Evolutionary conservation across 1,140 invertebrate genomes (phyloP).

Genomic region (Ephestia elutella): DNA sequence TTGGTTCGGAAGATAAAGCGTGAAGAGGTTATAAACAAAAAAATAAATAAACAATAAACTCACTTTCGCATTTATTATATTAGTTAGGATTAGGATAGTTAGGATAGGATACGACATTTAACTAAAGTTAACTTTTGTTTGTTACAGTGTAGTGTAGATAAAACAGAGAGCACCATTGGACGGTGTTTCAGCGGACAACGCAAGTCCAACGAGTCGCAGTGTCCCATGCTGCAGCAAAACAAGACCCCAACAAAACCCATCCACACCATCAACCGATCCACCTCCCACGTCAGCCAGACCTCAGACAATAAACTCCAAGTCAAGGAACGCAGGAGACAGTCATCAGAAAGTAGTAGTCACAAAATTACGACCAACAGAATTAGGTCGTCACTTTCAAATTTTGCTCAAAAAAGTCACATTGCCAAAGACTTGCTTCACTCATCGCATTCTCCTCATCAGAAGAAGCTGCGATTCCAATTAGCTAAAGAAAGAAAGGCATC

Average conservation of each 20-base stretch:
- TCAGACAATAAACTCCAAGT: conserved; percentile 36
- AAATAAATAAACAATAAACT: too few relatives aligned
- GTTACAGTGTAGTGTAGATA: conserved; percentile 81
- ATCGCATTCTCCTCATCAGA: conserved; percentile 77
- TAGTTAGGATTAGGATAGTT: too few relatives aligned
- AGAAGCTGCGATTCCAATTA: conserved; percentile 86
- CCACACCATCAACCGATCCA: conserved; percentile 59
- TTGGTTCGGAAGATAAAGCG: too few relatives aligned
- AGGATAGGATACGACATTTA: too few relatives aligned
- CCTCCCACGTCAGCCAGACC: conserved; percentile 44
- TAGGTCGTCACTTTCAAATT: conserved; percentile 63
- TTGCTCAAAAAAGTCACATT: conserved; percentile 69
- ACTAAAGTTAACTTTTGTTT: conserved; percentile 31
- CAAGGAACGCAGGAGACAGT: conserved; percentile 45
- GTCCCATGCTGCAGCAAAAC: conserved; percentile 78
- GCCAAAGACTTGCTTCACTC: conserved; percentile 64
- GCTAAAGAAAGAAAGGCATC: conserved; percentile 95
- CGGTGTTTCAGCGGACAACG: conserved; percentile 78
- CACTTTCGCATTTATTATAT: too few relatives aligned
- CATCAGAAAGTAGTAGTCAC: conserved; percentile 52
- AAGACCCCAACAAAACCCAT: conserved; percentile 67
- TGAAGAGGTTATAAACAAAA: too few relatives aligned
- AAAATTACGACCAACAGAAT: conserved; percentile 65
- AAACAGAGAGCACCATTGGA: conserved; percentile 70
- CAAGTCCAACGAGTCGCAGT: conserved; percentile 83